Evolutionary conservation across 2,888 invertebrate species (phyloP), one percentile per base, ranked within the genome.

Genomic region (Campopleginae sp.): DNA sequence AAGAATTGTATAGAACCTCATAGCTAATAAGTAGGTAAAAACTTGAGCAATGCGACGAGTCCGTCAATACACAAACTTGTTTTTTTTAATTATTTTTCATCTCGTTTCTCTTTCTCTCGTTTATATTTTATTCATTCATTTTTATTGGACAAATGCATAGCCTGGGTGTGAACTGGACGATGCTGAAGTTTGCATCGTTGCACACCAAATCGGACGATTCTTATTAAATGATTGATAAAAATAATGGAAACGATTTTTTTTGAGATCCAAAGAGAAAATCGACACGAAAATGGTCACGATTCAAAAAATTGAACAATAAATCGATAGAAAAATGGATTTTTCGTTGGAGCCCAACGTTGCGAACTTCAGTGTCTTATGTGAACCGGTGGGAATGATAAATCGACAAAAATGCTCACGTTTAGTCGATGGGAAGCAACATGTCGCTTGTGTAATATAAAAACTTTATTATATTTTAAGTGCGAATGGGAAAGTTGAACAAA

Each of bases 371-470:
- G n/a, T n/a, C n/a, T n/a, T n/a, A n/a, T n/a, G n/a, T n/a, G n/a
- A 61, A 63, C 72, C 70, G 72, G 76, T 46, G 74, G 65, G 44
- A 71, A 19, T n/a, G n/a, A 72, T 61, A 72, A 54, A 80, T 63
- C 27, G 4, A 63, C 31, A 42, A 42, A 71, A 54, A 38, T 84
- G 72, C 74, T 80, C 58, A 81, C 72, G 76, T 44, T 61, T 27
- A 68, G 74, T 46, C 27, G 51, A 33, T 4, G 19, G 46, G 74
- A 70, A 63, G 54, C 71, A 77, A 84, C 23, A 77, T 75, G 46
- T 91, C 89, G 89, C 90, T 89, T 89, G 89, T 92, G 92, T 92
- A 92, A 91, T 88, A 92, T 92, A 92, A 89, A 90, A 90, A 88
- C 90, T 90, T 88, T 91, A 91, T 89, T 91, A 88, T 90, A 86